Base-by-base conservation (phyloP, 2,797 vertebrate genomes). In the Hephaestus fuliginosus region DNA sequence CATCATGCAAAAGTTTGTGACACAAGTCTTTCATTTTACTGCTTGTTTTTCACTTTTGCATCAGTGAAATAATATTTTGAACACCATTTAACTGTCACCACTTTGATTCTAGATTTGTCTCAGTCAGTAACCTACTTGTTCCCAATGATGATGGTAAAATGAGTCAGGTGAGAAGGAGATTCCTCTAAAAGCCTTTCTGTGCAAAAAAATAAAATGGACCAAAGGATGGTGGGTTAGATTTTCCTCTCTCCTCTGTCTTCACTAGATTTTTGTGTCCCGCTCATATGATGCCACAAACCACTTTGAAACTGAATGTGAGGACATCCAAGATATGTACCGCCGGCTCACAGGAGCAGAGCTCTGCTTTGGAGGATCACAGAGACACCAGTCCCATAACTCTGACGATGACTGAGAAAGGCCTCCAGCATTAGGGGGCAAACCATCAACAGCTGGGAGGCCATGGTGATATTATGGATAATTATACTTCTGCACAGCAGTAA, bases 251-350 rank as follows among this genome's bases (percentile, higher is more conserved):
- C n/a, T 82, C 28, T 36, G 4, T 77, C 15, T 30, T 71, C 22
- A 49, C 49, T 74, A 96, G 96, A 92, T 96, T 78, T 96, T 96
- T 74, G 92, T 96, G 63, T 96, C 95, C 2, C 81, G 89, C 62
- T 96, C 95, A 0, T 95, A 90, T 18, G 95, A 96, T 0, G 91
- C 92, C 64, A 90, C 94, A 3, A 91, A 94, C 71, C 94, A 95
- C 88, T 95, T 94, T 71, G 89, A 93, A 82, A 67, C 53, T 0
- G 95, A 96, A 49, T 95, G 89, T 6, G 91, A 95, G 22, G 96
- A 96, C 87, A 95, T 96, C 74, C 91, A 90, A 78, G 94, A 96
- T 70, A 80, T 96, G 82, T 96, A 96, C 68, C 91, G 14, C 1
- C 91, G 95, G 22, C 91, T 96, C 86, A 96, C 94, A 0, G 96